Percentiles rank a stretch among this genome's conserved stretches.
Conservation (phyloP, 2,888 invertebrate genomes). For the Acanthoscelides obtectus region DNA sequence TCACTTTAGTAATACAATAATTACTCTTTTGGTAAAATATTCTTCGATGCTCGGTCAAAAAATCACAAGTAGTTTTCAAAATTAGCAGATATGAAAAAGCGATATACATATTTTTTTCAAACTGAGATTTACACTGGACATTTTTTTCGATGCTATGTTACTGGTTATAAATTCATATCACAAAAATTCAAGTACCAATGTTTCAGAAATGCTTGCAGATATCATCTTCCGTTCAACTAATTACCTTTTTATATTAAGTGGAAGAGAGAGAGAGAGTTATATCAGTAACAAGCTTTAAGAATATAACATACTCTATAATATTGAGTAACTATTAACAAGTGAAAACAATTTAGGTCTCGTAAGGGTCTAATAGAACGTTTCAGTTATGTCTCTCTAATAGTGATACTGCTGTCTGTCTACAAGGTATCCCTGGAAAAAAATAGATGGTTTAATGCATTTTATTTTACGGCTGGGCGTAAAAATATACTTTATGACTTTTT, state of each 20-base stretch:
- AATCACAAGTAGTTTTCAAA: background rate
- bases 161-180: background rate
- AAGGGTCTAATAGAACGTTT: background rate
- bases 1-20: background rate
- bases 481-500: no score
- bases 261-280: slow-evolving; percentile 12
- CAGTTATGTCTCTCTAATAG: background rate
- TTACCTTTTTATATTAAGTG: background rate
- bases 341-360: slow-evolving; percentile 17
- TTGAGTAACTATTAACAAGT: slow-evolving; percentile 33
- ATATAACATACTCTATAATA: slow-evolving; percentile 45
- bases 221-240: background rate
- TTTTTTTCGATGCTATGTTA: background rate
- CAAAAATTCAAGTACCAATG: no score
- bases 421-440: slow-evolving; percentile 36
- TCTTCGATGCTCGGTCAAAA: background rate
- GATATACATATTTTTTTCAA: background rate
- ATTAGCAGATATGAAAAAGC: background rate
- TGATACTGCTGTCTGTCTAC: slow-evolving; percentile 25
- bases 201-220: background rate
- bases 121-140: background rate
- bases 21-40: background rate
- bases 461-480: no score
- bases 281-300: slow-evolving; percentile 37
- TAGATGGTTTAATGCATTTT: no score